These are phyloP conservation scores for Xanthia icteritia DNA, from an alignment of 2,888 invertebrate genomes.

Conservation along the genomic window DNA sequence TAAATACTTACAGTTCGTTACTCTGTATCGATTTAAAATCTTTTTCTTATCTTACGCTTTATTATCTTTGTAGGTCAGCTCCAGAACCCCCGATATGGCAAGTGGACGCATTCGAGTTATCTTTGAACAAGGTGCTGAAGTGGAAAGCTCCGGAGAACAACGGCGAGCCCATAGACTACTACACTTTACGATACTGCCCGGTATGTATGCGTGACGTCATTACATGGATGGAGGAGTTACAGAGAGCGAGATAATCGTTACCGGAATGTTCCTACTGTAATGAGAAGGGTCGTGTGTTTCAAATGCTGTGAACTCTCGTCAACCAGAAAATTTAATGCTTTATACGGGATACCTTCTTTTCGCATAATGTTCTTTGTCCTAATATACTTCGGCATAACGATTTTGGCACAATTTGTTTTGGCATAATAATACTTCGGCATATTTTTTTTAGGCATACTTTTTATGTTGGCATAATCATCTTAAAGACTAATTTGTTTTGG, in stretches of 20 bases:
- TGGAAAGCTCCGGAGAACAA: slow-evolving; percentile 80
- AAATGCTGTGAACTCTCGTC: not conserved
- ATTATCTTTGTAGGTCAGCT: slow-evolving; percentile 73
- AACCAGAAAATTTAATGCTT: not conserved
- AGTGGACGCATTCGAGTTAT: slow-evolving; percentile 65
- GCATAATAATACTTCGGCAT: no score
- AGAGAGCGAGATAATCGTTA: not conserved
- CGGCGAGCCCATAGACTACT: slow-evolving; percentile 82
- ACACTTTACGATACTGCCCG: slow-evolving; percentile 79
- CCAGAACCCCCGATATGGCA: slow-evolving; percentile 81
- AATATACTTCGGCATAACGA: no score
- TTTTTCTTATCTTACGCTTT: not conserved
- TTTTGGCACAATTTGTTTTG: no score
- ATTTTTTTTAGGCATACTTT: no score
- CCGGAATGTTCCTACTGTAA: not conserved
- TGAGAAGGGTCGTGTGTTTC: no score
- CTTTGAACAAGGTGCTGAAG: slow-evolving; percentile 72
- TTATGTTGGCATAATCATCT: no score
- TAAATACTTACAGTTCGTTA: not conserved
- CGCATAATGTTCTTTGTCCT: no score
- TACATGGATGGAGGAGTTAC: not conserved
- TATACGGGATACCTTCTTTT: no score
- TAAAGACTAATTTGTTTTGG: no score
- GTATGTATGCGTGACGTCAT: slow-evolving; percentile 70
- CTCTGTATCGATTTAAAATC: not conserved